Evolutionary conservation across 2,113 vertebrate species (phyloP), one percentile per base, ranked within the genome.

Genomic region (Chauna torquata): DNA sequence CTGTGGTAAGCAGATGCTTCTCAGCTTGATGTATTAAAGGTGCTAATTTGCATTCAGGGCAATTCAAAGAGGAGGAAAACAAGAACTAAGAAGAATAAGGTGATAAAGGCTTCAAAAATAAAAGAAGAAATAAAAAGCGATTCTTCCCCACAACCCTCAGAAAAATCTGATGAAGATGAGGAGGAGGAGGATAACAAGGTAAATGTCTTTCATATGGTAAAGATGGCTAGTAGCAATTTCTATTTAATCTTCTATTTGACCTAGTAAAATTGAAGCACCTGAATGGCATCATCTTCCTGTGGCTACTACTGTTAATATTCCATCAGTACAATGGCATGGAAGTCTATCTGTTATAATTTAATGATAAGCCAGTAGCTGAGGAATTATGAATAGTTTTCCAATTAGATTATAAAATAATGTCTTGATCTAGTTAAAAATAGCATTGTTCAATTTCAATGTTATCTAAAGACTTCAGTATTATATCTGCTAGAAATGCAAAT

Each of bases 101-200:
- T 97, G 78, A 93, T 97, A 86, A 99, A 99, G 90, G 97, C 98
- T 84, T 69, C 97, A 27, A 99, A 99, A 98, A 88, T 98, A 4
- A 99, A 99, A 47, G 99, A 99, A 65, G 98, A 98, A 96, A 94
- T 98, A 52, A 99, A 99, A 98, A 99, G 99, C 93, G 98, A 99
- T 52, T 99, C 99, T 64, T 99, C 99, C 28, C 98, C 98, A 16
- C 97, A 98, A 5, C 98, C 98, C 3, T 99, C 99, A 16, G 99
- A 99, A 94, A 99, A 99, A 95, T 99, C 99, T 23, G 99, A 99
- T 38, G 99, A 99, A 20, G 99, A 99, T 66, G 96, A 97, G 30
- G 98, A 98, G 3, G 99, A 99, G 3, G 97, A 98, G 4, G 97
- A 98, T 77, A 97, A 97, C 22, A 98, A 98, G 96, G 98, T 98